Base-by-base conservation (phyloP, 1,140 invertebrate genomes). In the Thaumatotibia leucotreta region DNA sequence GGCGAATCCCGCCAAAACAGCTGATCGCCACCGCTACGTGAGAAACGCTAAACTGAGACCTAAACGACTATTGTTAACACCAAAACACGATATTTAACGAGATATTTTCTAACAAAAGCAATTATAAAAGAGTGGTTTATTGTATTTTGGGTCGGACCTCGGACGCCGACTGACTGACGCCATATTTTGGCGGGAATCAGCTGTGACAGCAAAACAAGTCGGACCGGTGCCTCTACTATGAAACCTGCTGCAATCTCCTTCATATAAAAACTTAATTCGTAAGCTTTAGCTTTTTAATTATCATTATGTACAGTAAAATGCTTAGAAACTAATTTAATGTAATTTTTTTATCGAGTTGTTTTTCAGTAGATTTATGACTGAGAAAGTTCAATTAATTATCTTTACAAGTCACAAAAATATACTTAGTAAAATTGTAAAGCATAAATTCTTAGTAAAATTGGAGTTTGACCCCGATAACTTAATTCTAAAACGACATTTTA, bases 171-270 rank as follows among this genome's bases (percentile, higher is more conserved):
- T 66, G 33, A 70, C 52, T 24, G 24, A 23, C 52, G 52, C 52
- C 24, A 58, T 27, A 45, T 58, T 80, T 82, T 83, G 82, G 82
- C 83, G 82, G 77, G 79, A 83, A 84, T 84, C 83, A 86, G 83
- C 83, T 86, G 83, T 72, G 67, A 63, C 66, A 31, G 32, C 24
- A 24, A 62, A 62, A 62, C 61, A 33, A 62, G 61, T 62, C 20
- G 14, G 32, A 24, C 61, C 64, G 67, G 67, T 23, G 58, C 33
- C 35, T 67, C 24, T 69, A 69, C 39, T 65, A 69, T 65, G 67
- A 64, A 49, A 67, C 66, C 1, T 14, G 2, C 50, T 14, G n/a
- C 23, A 10, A 14, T 58, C 5, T 20, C 8, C 20, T 45, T 45
- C 9, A 45, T 45, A 20, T 39, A 14, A 14, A 45, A 45, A 20